phyloP scores from a whole-genome alignment of 1,140 invertebrate species.

The Drosophila sturtevanti region DNA sequence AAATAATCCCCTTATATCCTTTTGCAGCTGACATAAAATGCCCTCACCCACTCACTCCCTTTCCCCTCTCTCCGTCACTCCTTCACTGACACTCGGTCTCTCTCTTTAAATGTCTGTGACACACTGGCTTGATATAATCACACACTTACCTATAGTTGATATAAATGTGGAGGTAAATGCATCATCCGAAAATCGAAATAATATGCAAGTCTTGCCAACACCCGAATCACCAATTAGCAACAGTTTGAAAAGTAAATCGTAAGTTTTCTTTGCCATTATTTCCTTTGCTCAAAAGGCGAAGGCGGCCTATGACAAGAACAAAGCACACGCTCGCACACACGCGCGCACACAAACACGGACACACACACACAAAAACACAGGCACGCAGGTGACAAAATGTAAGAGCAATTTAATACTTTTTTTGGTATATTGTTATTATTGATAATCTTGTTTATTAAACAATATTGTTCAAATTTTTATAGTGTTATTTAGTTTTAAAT shows the following conservation, averaged over 20 bases:
- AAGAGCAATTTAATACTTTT: conserved; percentile 10
- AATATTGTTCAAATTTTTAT: not conserved
- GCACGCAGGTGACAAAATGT: conserved; percentile 37
- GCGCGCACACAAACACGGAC: conserved; percentile 42
- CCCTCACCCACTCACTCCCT: not conserved
- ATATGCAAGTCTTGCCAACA: conserved; percentile 98
- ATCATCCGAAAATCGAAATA: conserved; percentile 99
- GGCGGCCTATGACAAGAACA: conserved; percentile 47
- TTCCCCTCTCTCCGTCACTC: not conserved
- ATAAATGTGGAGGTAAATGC: conserved; percentile 99
- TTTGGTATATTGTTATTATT: not conserved
- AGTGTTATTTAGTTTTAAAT: not conserved
- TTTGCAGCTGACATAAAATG: not conserved
- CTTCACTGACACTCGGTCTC: not conserved
- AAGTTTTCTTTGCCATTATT: conserved; percentile 96
- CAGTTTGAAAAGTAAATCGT: conserved; percentile 99
- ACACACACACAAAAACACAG: conserved; percentile 37
- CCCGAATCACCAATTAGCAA: conserved; percentile 98
- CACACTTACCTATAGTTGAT: conserved; percentile 95
- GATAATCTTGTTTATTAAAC: not conserved
- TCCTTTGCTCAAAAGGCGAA: conserved; percentile 58
- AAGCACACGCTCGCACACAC: conserved; percentile 56
- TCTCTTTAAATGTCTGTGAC: not conserved
- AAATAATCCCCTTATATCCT: conserved; percentile 13
- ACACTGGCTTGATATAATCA: conserved; percentile 7